Evolutionary conservation across 2,888 invertebrate species (phyloP).

Genomic region (Sicus ferrugineus): DNA sequence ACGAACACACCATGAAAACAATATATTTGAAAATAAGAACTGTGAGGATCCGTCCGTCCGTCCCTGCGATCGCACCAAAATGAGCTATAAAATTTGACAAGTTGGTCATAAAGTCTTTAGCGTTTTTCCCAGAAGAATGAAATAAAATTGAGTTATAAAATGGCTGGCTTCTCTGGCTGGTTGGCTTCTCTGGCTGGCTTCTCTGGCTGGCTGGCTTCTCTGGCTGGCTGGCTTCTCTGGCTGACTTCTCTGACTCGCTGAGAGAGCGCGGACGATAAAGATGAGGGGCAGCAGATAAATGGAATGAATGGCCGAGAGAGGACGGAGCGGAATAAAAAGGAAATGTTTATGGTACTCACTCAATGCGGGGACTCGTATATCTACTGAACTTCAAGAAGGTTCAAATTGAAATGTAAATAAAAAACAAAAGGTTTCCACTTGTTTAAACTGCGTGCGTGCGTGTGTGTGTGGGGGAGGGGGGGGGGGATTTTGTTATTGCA

Average conservation of each 20-base stretch:
- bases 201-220: too few relatives aligned
- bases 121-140: conserved; percentile 29
- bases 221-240: too few relatives aligned
- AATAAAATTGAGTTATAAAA: conserved; percentile 30
- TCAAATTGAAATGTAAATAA: conserved; percentile 6
- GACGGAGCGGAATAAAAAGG: neutral
- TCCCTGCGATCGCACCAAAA: conserved; percentile 4
- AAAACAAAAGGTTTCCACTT: conserved; percentile 1
- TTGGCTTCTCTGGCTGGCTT: too few relatives aligned
- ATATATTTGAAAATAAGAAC: neutral
- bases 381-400: neutral
- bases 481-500: too few relatives aligned
- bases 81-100: conserved; percentile 32
- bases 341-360: conserved; percentile 13
- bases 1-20: neutral
- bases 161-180: too few relatives aligned
- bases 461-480: too few relatives aligned
- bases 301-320: too few relatives aligned
- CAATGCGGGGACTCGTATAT: conserved; percentile 5
- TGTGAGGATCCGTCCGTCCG: neutral
- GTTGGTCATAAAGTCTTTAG: conserved; percentile 32
- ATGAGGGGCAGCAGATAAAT: too few relatives aligned
- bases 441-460: conserved; percentile 9
- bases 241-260: too few relatives aligned
- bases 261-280: neutral